Conservation (phyloP, 2,113 vertebrate genomes). For the Passer domesticus region DNA sequence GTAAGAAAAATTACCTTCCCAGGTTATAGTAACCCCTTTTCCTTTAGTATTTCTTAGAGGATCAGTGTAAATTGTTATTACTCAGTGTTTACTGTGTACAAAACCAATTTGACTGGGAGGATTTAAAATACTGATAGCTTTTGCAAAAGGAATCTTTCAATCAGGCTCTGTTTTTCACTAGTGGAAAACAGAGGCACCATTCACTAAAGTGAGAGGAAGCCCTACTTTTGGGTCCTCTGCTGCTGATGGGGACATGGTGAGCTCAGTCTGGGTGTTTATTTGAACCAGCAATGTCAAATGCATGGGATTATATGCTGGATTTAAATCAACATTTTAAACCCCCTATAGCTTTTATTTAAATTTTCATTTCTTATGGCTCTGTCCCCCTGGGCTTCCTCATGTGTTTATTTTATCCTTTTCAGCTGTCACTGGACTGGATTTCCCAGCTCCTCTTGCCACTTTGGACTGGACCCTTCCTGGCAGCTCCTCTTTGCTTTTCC, state of each 20-base stretch:
- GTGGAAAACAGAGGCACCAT: background rate
- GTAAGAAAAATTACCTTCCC: background rate
- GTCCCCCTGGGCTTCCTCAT: background rate
- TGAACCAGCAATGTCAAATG: background rate
- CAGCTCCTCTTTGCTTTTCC: background rate
- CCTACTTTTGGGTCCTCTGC: background rate
- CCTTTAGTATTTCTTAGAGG: background rate
- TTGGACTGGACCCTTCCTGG: background rate
- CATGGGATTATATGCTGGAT: background rate
- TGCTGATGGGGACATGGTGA: background rate
- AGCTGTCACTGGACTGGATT: background rate
- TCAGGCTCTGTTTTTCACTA: background rate
- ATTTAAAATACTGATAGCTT: conserved; percentile 24
- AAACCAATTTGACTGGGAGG: background rate
- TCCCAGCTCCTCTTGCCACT: background rate
- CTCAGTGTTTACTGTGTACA: background rate
- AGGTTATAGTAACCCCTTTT: background rate
- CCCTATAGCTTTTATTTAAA: background rate
- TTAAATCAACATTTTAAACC: background rate
- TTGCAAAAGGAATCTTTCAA: background rate
- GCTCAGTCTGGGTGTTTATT: background rate
- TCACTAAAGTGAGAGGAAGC: background rate
- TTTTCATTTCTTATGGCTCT: background rate
- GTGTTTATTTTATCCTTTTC: background rate
- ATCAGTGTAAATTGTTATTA: background rate